Percentiles rank a stretch among this genome's conserved stretches.
phyloP scores from a whole-genome alignment of 2,113 vertebrate genomes.

The Sorex araneus region DNA sequence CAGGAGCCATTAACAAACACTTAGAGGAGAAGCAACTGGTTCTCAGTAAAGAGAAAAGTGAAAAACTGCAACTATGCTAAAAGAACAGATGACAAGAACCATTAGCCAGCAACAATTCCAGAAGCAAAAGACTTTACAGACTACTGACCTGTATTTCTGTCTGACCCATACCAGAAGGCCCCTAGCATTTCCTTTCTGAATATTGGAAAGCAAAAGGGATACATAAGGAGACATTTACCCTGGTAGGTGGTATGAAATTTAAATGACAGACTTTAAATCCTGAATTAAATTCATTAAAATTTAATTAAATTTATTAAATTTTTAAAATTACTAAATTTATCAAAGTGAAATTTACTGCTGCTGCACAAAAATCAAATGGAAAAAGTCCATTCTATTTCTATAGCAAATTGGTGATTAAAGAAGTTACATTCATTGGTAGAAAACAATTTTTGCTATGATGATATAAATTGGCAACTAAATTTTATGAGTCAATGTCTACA shows the following conservation, averaged over 20 bases:
- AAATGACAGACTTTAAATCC: not conserved
- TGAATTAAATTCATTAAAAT: not conserved
- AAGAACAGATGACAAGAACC: not conserved
- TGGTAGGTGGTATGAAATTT: not conserved
- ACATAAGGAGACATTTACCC: not conserved
- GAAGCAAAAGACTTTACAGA: not conserved
- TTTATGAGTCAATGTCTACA: not conserved
- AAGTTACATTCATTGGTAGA: not conserved
- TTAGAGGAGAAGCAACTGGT: not conserved
- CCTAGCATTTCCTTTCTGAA: not conserved
- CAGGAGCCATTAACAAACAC: not conserved
- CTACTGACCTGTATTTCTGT: not conserved
- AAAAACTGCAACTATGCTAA: not conserved
- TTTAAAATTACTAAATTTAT: too few species aligned
- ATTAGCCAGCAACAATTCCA: not conserved
- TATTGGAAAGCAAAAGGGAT: not conserved
- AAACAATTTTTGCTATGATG: conserved; percentile 1
- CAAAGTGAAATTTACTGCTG: not conserved
- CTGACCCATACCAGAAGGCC: fast-evolving
- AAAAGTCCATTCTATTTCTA: not conserved
- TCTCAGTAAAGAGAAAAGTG: not conserved
- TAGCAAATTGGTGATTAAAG: not conserved
- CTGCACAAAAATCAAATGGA: not conserved
- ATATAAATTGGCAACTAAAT: too few species aligned
- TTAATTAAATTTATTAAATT: too few species aligned